Percentiles rank a stretch among this genome's conserved stretches.
phyloP scores from a whole-genome alignment of 2,113 vertebrate genomes.

The Aplodontia rufa region DNA sequence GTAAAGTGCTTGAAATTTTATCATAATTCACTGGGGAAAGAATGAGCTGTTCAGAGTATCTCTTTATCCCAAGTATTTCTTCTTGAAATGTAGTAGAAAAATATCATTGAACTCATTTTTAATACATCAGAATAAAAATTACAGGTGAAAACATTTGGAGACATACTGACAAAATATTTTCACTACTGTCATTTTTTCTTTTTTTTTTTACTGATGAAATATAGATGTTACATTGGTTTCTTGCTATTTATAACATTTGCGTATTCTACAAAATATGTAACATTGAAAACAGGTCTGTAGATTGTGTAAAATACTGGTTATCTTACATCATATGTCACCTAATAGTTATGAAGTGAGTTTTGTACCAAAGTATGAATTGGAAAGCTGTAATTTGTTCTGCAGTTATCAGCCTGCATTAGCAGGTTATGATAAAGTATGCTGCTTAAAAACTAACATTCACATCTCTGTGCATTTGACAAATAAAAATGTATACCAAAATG shows the following conservation, averaged over 20 bases:
- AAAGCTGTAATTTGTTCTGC: slow-evolving; percentile 84
- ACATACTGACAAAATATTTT: slow-evolving; percentile 77
- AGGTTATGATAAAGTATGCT: slow-evolving; percentile 82
- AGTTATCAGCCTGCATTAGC: slow-evolving; percentile 85
- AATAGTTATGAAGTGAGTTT: slow-evolving; percentile 81
- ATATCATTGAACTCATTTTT: slow-evolving; percentile 66
- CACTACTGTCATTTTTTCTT: slow-evolving; percentile 65
- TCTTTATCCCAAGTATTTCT: slow-evolving; percentile 73
- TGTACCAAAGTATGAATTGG: slow-evolving; percentile 80
- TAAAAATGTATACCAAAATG: slow-evolving; percentile 83
- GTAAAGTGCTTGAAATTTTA: slow-evolving; percentile 51
- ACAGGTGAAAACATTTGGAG: slow-evolving; percentile 73
- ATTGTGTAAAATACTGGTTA: slow-evolving; percentile 83
- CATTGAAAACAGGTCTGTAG: slow-evolving; percentile 81
- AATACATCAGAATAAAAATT: slow-evolving; percentile 75
- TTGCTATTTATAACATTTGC: slow-evolving; percentile 82
- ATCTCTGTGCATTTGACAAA: slow-evolving; percentile 82
- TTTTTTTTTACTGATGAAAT: slow-evolving; percentile 44
- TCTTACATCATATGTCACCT: slow-evolving; percentile 83
- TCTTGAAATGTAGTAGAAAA: slow-evolving; percentile 59
- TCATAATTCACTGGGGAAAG: slow-evolving; percentile 55
- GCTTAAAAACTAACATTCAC: slow-evolving; percentile 78
- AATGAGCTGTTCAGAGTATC: slow-evolving; percentile 64
- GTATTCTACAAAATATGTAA: slow-evolving; percentile 81
- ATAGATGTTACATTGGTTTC: slow-evolving; percentile 74